phyloP scores from a whole-genome alignment of 2,113 vertebrate genomes.

The Carlito syrichta region DNA sequence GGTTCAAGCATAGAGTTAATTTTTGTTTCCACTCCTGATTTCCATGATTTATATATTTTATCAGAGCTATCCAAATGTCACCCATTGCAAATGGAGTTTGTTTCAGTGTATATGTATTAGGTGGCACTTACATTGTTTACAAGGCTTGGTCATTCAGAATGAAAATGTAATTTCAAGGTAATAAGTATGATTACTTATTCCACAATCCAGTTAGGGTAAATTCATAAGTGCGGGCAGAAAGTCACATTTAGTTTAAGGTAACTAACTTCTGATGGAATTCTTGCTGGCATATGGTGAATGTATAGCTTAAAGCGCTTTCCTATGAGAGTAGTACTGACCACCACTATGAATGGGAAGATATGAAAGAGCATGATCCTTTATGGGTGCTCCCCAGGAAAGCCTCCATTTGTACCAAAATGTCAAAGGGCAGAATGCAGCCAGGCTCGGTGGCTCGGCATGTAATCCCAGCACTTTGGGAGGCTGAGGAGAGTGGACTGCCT shows the following conservation, averaged over 20 bases:
- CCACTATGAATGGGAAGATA: neutral
- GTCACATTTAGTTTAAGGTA: neutral
- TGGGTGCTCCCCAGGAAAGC: neutral
- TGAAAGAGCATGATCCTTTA: neutral
- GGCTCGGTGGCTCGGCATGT: too few relatives aligned
- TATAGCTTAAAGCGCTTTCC: neutral
- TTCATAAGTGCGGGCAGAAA: conserved; percentile 21
- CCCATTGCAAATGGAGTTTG: conserved; percentile 27
- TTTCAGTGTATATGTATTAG: conserved; percentile 3
- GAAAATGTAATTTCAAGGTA: conserved; percentile 55
- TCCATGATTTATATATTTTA: conserved; percentile 66
- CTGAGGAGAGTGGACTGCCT: too few relatives aligned
- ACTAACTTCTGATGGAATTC: neutral
- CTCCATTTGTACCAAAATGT: neutral
- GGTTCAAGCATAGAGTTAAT: neutral
- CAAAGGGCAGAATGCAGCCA: neutral
- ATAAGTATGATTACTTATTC: conserved; percentile 48
- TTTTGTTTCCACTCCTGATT: conserved; percentile 14
- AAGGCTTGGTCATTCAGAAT: conserved; percentile 9
- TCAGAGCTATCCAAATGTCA: conserved; percentile 50
- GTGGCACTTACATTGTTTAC: neutral
- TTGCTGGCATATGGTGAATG: neutral
- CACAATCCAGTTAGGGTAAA: conserved; percentile 56
- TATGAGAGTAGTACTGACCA: neutral
- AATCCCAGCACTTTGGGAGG: too few relatives aligned